Percentiles rank a stretch among this genome's conserved stretches.
phyloP scores from a whole-genome alignment of 2,888 invertebrate species.

The Parnassius orleans region DNA sequence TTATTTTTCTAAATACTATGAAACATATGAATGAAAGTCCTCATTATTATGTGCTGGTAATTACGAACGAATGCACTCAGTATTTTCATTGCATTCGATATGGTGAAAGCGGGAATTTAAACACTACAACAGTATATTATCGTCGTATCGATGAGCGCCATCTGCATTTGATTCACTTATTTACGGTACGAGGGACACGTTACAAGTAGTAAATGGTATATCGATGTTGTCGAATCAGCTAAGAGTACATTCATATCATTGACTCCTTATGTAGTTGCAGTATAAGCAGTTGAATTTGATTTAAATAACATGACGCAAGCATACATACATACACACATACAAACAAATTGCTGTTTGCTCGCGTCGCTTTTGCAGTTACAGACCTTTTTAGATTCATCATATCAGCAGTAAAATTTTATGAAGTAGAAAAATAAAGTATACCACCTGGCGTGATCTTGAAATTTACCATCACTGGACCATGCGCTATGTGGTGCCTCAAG shows the following conservation, averaged over 20 bases:
- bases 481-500: too few relatives aligned
- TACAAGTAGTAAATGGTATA: conserved; percentile 15
- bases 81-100: background rate
- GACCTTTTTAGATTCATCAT: too few relatives aligned
- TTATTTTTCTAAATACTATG: too few relatives aligned
- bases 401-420: too few relatives aligned
- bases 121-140: conserved; percentile 5
- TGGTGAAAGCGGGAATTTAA: conserved; percentile 17
- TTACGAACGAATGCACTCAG: background rate
- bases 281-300: background rate
- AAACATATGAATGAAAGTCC: too few relatives aligned
- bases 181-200: conserved; percentile 16
- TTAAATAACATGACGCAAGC: conserved; percentile 1
- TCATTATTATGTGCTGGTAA: too few relatives aligned
- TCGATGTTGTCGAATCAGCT: background rate
- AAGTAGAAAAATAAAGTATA: too few relatives aligned
- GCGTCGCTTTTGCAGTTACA: too few relatives aligned
- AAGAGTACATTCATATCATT: background rate
- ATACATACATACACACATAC: too few relatives aligned
- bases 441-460: too few relatives aligned
- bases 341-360: too few relatives aligned
- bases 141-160: conserved; percentile 13
- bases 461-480: too few relatives aligned
- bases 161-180: conserved; percentile 21
- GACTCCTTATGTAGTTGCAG: background rate